These are phyloP conservation scores for Hipparchia semele DNA, from an alignment of 2,888 invertebrate species.

Conservation along the genomic window DNA sequence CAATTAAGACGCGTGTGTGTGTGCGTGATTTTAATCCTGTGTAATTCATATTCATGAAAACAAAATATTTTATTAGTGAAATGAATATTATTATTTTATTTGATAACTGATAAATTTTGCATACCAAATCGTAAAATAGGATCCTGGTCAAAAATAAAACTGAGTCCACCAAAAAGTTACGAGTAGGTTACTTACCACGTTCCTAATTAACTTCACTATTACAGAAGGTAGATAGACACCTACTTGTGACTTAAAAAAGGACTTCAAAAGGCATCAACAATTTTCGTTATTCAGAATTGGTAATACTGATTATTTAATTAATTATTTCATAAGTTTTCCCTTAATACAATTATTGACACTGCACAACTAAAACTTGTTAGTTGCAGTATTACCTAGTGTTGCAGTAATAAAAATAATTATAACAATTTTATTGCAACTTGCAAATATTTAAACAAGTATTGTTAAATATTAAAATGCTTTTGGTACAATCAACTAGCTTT, in stretches of 20 bases:
- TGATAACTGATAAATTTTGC: too few relatives aligned
- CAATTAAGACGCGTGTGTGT: too few relatives aligned
- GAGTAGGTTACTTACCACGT: background rate
- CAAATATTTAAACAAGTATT: slow-evolving; percentile 26
- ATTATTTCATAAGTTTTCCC: background rate
- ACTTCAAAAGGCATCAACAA: background rate
- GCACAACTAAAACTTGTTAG: background rate
- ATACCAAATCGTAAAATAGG: background rate
- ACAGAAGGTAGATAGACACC: background rate
- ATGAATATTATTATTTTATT: too few relatives aligned
- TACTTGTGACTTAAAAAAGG: background rate
- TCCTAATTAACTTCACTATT: background rate
- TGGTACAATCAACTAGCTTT: background rate
- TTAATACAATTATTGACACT: background rate
- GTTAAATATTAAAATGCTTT: slow-evolving; percentile 20
- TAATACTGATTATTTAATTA: background rate
- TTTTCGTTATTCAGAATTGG: background rate
- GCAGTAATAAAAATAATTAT: too few relatives aligned
- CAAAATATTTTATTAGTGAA: too few relatives aligned
- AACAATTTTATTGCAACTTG: slow-evolving; percentile 22
- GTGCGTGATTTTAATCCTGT: background rate
- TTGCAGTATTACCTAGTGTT: too few relatives aligned
- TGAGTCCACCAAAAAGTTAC: background rate
- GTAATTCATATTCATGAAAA: background rate
- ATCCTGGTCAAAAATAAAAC: slow-evolving; percentile 1